A percentile compares a stretch with the other conserved stretches of the same genome.
phyloP scores from a whole-genome alignment of 2,888 invertebrate species.

The Andricus quercusramuli region DNA sequence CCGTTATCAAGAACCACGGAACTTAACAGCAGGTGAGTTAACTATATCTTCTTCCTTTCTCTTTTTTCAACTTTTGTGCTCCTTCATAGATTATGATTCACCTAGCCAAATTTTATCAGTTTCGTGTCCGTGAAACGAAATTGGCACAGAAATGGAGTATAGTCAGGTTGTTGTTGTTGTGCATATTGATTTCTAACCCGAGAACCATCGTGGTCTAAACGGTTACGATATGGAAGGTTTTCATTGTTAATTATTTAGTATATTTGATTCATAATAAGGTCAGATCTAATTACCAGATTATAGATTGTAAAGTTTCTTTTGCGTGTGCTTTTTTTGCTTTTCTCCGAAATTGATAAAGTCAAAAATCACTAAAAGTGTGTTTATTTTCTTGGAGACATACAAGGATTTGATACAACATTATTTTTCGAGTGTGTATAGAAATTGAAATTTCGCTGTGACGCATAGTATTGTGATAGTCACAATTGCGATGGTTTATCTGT shows the following conservation, averaged over 20 bases:
- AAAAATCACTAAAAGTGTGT: not conserved
- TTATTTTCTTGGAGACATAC: not conserved
- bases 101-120: not conserved
- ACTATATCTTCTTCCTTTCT: not conserved
- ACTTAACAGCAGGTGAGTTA: constrained; percentile 39
- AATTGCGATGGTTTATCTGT: constrained; percentile 20
- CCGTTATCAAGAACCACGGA: constrained; percentile 26
- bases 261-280: constrained; percentile 2
- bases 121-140: constrained; percentile 18
- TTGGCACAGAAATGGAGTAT: constrained; percentile 26
- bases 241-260: constrained; percentile 3
- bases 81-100: not conserved
- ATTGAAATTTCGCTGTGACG: not conserved
- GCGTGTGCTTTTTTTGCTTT: not conserved
- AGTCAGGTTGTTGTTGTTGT: constrained; percentile 36
- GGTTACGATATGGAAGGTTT: constrained; percentile 24
- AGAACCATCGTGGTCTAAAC: constrained; percentile 26
- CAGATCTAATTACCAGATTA: not conserved
- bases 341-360: not conserved
- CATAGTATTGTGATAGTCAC: not conserved
- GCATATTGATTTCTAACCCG: constrained; percentile 44
- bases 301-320: not conserved
- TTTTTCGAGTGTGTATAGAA: not conserved
- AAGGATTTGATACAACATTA: not conserved
- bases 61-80: constrained; percentile 11